Percentiles rank a stretch among this genome's conserved stretches.
Conservation (phyloP, 2,113 vertebrate genomes). For the Bungarus multicinctus region DNA sequence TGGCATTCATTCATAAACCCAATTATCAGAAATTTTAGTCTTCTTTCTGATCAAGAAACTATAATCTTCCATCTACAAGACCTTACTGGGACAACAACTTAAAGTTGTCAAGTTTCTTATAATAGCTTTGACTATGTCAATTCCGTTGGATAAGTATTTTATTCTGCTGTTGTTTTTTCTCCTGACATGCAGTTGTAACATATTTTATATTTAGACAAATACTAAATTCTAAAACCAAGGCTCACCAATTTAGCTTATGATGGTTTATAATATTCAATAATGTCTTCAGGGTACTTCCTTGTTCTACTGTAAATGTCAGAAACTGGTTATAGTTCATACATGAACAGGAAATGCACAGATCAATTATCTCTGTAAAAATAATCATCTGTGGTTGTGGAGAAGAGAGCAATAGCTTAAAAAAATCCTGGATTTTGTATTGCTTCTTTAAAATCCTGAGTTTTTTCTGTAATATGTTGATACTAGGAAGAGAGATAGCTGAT, state of each 20-base stretch:
- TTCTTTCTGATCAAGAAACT: not conserved
- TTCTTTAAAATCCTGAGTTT: slow-evolving; percentile 24
- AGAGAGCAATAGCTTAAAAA: not conserved
- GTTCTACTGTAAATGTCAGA: not conserved
- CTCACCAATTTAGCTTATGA: not conserved
- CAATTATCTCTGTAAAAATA: not conserved
- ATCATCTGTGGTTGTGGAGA: not conserved
- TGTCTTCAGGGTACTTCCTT: not conserved
- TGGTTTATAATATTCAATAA: not conserved
- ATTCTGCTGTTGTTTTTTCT: not conserved
- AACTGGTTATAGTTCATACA: not conserved
- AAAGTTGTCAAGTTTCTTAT: not conserved
- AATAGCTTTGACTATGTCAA: not conserved
- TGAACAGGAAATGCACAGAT: not conserved
- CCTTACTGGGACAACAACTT: not conserved
- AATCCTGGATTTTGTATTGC: slow-evolving; percentile 27
- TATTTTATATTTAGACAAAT: not conserved
- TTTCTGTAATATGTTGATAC: slow-evolving; percentile 43
- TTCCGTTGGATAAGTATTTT: not conserved
- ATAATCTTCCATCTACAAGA: not conserved
- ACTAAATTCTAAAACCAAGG: not conserved
- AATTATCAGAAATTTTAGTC: not conserved
- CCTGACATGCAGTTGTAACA: not conserved
- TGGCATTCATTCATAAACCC: not conserved
- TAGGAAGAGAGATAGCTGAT: slow-evolving; percentile 39